Conservation (phyloP, 1,140 invertebrate genomes). For the Zaprionus taronus region DNA sequence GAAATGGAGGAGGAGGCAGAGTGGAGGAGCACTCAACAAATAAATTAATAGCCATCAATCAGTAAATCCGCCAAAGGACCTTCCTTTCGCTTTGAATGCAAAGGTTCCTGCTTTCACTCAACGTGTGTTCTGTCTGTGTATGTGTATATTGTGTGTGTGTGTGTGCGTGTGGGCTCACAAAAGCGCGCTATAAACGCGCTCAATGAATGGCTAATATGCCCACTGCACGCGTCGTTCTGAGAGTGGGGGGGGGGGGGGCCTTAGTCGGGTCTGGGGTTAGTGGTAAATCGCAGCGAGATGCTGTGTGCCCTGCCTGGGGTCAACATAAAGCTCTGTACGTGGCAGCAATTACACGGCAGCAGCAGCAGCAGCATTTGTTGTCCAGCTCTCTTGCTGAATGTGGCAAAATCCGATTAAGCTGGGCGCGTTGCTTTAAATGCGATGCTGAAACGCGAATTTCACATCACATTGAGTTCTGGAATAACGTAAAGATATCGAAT, state of each 20-base stretch:
- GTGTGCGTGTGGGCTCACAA: slow-evolving; percentile 47
- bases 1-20: not conserved
- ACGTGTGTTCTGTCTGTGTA: slow-evolving; percentile 26
- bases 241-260: not conserved
- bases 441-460: not conserved
- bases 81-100: slow-evolving; percentile 79
- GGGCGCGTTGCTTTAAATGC: slow-evolving; percentile 19
- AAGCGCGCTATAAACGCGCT: slow-evolving; percentile 75
- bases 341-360: slow-evolving; percentile 44
- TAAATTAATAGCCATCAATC: slow-evolving; percentile 83
- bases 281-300: not conserved
- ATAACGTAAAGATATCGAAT: not conserved
- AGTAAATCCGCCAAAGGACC: slow-evolving; percentile 79
- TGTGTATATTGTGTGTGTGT: slow-evolving; percentile 18
- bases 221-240: slow-evolving; percentile 51
- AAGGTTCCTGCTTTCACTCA: slow-evolving; percentile 46
- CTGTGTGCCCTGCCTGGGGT: slow-evolving; percentile 26
- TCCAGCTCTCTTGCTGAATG: slow-evolving; percentile 1
- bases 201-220: slow-evolving; percentile 79
- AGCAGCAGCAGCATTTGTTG: slow-evolving; percentile 21
- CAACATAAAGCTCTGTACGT: slow-evolving; percentile 35
- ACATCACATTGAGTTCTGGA: slow-evolving; percentile 6
- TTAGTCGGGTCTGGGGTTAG: not conserved
- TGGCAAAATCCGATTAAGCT: slow-evolving; percentile 36
- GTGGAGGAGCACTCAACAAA: slow-evolving; percentile 68